Conservation (phyloP, 2,888 invertebrate species). For the Philhelius pedissequus region DNA sequence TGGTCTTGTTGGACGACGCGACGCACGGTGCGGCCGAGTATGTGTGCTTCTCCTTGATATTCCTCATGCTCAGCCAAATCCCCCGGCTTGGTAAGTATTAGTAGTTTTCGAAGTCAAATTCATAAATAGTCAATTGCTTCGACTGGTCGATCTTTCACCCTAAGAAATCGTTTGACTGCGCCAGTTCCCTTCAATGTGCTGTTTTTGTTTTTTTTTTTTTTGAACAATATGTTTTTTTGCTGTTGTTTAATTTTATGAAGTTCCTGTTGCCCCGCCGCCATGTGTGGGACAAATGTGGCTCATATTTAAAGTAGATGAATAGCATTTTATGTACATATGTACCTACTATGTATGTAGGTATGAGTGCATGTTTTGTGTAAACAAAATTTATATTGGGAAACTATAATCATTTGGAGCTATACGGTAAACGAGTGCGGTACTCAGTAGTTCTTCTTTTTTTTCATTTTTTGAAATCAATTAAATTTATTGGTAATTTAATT, state of each 20-base stretch:
- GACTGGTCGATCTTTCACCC: conserved; percentile 60
- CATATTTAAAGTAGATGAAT: conserved; percentile 47
- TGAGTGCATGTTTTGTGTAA: conserved; percentile 47
- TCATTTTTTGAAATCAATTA: conserved; percentile 2
- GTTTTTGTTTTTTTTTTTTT: no score
- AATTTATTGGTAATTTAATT: background rate
- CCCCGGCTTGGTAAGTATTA: background rate
- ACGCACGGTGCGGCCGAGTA: background rate
- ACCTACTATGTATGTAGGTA: background rate
- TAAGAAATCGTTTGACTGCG: conserved; percentile 46
- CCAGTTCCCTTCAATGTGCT: conserved; percentile 45
- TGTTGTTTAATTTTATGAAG: conserved; percentile 6
- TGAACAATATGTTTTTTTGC: conserved; percentile 42
- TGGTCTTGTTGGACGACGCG: background rate
- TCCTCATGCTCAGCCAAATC: background rate
- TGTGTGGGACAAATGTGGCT: conserved; percentile 60
- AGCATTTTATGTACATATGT: conserved; percentile 12
- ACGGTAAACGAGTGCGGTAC: conserved; percentile 48
- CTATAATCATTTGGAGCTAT: conserved; percentile 36
- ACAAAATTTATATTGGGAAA: conserved; percentile 19
- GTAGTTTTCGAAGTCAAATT: conserved; percentile 2
- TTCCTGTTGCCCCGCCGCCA: conserved; percentile 26
- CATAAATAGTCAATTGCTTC: conserved; percentile 66
- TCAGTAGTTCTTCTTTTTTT: background rate
- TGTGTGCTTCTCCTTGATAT: background rate